Evolutionary conservation across 2,113 vertebrate species (phyloP).

Genomic region (Tamias sibiricus): DNA sequence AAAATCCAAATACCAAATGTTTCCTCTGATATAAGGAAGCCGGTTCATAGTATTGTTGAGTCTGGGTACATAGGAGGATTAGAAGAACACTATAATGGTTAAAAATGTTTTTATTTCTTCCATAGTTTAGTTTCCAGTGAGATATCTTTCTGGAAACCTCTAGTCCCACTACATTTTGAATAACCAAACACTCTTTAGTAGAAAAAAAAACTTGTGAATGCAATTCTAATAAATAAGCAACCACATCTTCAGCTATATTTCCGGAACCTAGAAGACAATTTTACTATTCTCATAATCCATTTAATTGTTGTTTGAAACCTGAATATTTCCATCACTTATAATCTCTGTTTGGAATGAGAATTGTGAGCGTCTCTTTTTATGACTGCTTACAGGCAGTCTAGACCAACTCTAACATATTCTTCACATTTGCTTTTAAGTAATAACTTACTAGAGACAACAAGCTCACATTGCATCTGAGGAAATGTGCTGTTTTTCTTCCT

Average conservation of each 20-base stretch:
- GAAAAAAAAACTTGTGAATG: slow-evolving; percentile 82
- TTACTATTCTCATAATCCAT: slow-evolving; percentile 90
- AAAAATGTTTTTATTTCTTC: slow-evolving; percentile 78
- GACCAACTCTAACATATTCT: slow-evolving; percentile 92
- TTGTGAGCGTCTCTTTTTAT: slow-evolving; percentile 92
- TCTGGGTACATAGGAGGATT: too few species aligned
- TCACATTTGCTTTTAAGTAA: slow-evolving; percentile 93
- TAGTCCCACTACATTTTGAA: slow-evolving; percentile 73
- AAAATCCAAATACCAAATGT: too few species aligned
- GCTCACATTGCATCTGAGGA: slow-evolving; percentile 94
- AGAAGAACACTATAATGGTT: too few species aligned
- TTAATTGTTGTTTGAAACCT: slow-evolving; percentile 91
- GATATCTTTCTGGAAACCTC: slow-evolving; percentile 72
- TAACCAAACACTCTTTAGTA: slow-evolving; percentile 66
- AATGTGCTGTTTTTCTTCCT: slow-evolving; percentile 89
- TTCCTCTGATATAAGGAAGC: too few species aligned
- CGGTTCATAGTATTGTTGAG: too few species aligned
- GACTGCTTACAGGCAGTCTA: slow-evolving; percentile 93
- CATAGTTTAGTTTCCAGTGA: slow-evolving; percentile 81
- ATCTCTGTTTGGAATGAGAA: slow-evolving; percentile 86
- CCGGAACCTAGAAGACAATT: slow-evolving; percentile 88
- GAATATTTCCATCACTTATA: slow-evolving; percentile 89
- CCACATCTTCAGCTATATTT: slow-evolving; percentile 91
- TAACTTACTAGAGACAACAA: slow-evolving; percentile 92
- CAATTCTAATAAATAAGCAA: slow-evolving; percentile 92